A percentile compares a stretch with the other conserved stretches of the same genome.
Conservation (phyloP, 1,140 invertebrate genomes). For the Hydropsyche tenuis region DNA sequence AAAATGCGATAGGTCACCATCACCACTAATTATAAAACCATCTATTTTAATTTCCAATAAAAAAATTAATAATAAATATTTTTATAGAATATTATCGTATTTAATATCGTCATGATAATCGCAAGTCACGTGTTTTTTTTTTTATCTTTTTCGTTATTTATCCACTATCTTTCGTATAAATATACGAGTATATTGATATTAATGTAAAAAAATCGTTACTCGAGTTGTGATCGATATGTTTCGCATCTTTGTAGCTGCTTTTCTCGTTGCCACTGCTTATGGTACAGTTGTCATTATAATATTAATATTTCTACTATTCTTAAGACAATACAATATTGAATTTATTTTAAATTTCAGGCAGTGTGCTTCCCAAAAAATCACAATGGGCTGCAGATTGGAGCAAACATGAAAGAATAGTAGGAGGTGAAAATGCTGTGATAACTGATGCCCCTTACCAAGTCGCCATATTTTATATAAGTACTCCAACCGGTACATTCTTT, state of each 20-base stretch:
- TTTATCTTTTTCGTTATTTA: too few species aligned
- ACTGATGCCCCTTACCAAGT: constrained; percentile 47
- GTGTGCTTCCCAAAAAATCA: neutral
- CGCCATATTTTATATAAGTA: constrained; percentile 38
- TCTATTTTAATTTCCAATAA: too few species aligned
- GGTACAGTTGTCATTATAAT: neutral
- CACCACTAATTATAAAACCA: too few species aligned
- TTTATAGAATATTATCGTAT: too few species aligned
- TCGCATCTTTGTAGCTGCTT: constrained; percentile 18
- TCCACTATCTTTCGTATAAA: too few species aligned
- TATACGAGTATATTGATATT: too few species aligned
- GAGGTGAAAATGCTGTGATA: constrained; percentile 42
- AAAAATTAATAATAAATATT: too few species aligned
- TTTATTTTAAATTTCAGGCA: constrained; percentile 14
- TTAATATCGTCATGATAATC: too few species aligned
- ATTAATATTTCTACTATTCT: constrained; percentile 8
- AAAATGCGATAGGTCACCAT: too few species aligned
- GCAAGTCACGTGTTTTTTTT: too few species aligned
- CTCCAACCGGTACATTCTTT: neutral
- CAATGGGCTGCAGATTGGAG: constrained; percentile 22
- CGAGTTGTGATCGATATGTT: constrained; percentile 14
- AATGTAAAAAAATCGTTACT: too few species aligned
- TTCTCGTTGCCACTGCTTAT: constrained; percentile 30
- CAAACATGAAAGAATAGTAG: constrained; percentile 34
- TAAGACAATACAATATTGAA: too few species aligned